Conservation (phyloP, 2,113 vertebrate genomes). For the Podilymbus podiceps region DNA sequence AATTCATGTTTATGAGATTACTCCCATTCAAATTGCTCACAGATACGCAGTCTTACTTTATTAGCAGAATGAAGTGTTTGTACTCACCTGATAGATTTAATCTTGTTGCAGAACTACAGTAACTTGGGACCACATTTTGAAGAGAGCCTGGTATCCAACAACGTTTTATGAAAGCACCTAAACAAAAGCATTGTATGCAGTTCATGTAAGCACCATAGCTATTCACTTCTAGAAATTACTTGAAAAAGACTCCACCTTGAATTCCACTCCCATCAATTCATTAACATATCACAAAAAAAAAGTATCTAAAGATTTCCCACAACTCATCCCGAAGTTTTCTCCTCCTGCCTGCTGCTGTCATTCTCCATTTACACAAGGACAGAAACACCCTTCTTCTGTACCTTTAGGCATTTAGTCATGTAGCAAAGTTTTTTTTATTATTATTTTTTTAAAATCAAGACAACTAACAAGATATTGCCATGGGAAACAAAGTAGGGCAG, state of each 20-base stretch:
- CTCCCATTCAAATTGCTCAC: not conserved
- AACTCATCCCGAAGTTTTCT: not conserved
- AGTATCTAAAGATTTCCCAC: not conserved
- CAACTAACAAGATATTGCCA: not conserved
- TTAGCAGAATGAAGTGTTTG: not conserved
- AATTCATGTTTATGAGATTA: not conserved
- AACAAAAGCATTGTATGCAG: not conserved
- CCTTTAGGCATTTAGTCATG: not conserved
- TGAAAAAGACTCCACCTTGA: not conserved
- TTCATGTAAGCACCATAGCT: not conserved
- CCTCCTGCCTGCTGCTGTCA: not conserved
- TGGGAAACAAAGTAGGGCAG: conserved; percentile 8
- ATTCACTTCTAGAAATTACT: not conserved
- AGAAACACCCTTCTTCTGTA: not conserved
- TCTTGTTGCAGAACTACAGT: not conserved
- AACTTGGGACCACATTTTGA: not conserved
- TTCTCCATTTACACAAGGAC: not conserved
- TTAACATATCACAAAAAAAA: not conserved
- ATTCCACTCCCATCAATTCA: not conserved
- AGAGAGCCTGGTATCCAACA: not conserved
- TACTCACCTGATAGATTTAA: fast-evolving
- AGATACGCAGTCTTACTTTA: not conserved
- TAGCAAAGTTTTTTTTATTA: not conserved
- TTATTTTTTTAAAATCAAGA: not conserved
- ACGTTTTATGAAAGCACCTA: not conserved